Evolutionary conservation across 2,797 vertebrate genomes (phyloP).

Genomic region (Centroberyx gerrardi): DNA sequence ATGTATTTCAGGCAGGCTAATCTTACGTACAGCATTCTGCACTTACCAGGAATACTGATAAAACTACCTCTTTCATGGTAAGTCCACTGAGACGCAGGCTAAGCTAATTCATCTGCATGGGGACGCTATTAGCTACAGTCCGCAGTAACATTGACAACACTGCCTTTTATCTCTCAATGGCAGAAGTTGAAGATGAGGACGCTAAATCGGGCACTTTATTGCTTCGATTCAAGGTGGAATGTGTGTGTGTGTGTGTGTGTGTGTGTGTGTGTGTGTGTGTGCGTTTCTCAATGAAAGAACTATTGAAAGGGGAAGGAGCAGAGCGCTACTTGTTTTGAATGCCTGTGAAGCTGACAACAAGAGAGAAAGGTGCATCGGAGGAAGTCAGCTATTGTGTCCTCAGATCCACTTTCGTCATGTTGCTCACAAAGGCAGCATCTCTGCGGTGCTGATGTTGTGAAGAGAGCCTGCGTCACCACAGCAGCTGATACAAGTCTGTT

Average conservation of each 20-base stretch:
- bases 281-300: conserved; percentile 8
- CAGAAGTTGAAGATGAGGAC: conserved; percentile 50
- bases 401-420: conserved; percentile 36
- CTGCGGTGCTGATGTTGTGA: conserved; percentile 7
- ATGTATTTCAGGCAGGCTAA: conserved; percentile 13
- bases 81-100: conserved; percentile 25
- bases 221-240: conserved; percentile 46
- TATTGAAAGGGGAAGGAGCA: conserved; percentile 36
- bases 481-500: conserved; percentile 8
- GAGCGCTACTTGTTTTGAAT: conserved; percentile 33
- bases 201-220: conserved; percentile 60
- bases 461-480: not conserved
- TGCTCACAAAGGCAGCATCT: conserved; percentile 30
- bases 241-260: conserved; percentile 7
- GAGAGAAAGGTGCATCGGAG: conserved; percentile 23
- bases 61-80: conserved; percentile 27
- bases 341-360: conserved; percentile 36
- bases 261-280: conserved; percentile 10
- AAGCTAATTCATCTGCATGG: conserved; percentile 24
- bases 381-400: conserved; percentile 9
- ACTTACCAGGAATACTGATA: conserved; percentile 10
- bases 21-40: conserved; percentile 1
- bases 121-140: conserved; percentile 43
- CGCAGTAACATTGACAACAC: conserved; percentile 41
- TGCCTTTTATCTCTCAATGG: conserved; percentile 51